These are phyloP conservation scores for Lithobates sylvaticus DNA, from an alignment of 2,797 vertebrate genomes.

Conservation along the genomic window DNA sequence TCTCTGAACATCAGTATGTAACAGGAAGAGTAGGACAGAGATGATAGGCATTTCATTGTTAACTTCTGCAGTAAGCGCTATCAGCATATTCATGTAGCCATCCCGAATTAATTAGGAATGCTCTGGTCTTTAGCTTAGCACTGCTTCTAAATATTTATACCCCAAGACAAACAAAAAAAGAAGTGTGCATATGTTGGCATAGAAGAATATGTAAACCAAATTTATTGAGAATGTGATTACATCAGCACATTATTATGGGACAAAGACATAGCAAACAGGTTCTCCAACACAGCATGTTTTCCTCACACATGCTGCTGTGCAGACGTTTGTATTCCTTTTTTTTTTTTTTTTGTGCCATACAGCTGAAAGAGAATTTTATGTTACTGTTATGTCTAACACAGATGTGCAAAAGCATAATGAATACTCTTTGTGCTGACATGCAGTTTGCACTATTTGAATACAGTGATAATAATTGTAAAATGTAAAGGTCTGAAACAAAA, in stretches of 20 bases:
- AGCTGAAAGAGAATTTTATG: too few relatives aligned
- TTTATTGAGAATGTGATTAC: slow-evolving; percentile 55
- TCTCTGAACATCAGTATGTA: slow-evolving; percentile 34
- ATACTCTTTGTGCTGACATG: neutral
- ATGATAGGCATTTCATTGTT: slow-evolving; percentile 58
- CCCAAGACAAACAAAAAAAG: slow-evolving; percentile 57
- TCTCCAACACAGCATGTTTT: slow-evolving; percentile 44
- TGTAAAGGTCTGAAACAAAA: neutral
- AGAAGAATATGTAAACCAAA: slow-evolving; percentile 57
- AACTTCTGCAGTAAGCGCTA: slow-evolving; percentile 52
- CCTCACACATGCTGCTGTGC: slow-evolving; percentile 21
- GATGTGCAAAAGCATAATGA: neutral
- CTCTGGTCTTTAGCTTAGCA: slow-evolving; percentile 52
- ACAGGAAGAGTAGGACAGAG: slow-evolving; percentile 47
- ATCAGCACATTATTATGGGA: slow-evolving; percentile 59
- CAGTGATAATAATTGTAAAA: too few relatives aligned
- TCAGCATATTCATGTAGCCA: slow-evolving; percentile 61
- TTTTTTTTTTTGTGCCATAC: neutral
- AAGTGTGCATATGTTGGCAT: slow-evolving; percentile 56
- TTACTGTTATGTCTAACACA: neutral
- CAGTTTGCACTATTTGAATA: neutral
- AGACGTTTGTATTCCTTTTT: neutral
- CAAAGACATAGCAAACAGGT: slow-evolving; percentile 53
- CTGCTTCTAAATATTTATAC: slow-evolving; percentile 60
- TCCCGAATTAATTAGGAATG: slow-evolving; percentile 59